phyloP scores from a whole-genome alignment of 2,113 vertebrate species.

The Lethenteron reissneri region DNA sequence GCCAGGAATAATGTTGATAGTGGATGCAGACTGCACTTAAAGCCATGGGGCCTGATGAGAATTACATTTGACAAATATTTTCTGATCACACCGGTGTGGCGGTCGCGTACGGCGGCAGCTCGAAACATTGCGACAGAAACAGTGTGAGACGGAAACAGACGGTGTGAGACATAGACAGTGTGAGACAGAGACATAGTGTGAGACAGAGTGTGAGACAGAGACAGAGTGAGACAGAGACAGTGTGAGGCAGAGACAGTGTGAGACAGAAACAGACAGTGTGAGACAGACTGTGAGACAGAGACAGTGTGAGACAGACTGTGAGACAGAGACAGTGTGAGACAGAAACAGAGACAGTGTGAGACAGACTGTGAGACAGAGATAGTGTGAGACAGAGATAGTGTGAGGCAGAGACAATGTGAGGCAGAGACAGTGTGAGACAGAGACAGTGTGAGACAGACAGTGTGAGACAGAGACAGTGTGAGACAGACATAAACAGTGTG shows the following conservation, averaged over 20 bases:
- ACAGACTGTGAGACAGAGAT: background rate
- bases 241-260: background rate
- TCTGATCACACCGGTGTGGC: no score
- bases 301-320: background rate
- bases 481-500: background rate
- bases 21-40: no score
- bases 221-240: background rate
- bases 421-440: background rate
- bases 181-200: slow-evolving; percentile 1
- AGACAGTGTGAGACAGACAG: background rate
- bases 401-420: background rate
- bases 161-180: background rate
- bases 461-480: background rate
- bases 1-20: no score
- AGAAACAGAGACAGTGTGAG: background rate
- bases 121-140: background rate
- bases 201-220: slow-evolving; percentile 2
- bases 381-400: background rate
- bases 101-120: no score
- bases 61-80: no score
- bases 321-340: background rate
- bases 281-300: slow-evolving; percentile 1
- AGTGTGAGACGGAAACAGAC: slow-evolving; percentile 7
- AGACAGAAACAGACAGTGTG: background rate
- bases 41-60: no score